These are phyloP conservation scores for Vanacampus margaritifer DNA, from an alignment of 2,113 vertebrate genomes.

Conservation along the genomic window DNA sequence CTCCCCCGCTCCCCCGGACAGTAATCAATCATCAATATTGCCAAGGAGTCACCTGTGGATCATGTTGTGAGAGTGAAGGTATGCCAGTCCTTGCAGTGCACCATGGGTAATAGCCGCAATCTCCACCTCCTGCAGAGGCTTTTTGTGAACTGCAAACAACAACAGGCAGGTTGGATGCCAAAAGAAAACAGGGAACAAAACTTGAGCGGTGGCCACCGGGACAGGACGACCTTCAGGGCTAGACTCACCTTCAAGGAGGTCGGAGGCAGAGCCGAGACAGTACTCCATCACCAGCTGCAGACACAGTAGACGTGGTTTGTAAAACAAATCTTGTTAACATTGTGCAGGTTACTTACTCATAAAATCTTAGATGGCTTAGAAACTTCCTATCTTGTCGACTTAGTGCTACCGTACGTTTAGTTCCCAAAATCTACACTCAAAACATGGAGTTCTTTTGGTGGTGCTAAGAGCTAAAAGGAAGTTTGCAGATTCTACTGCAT, in stretches of 20 bases:
- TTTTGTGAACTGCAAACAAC: slow-evolving; percentile 82
- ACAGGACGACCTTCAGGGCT: neutral
- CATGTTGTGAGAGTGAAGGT: slow-evolving; percentile 92
- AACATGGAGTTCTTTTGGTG: no score
- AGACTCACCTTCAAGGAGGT: slow-evolving; percentile 61
- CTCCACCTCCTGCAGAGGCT: slow-evolving; percentile 90
- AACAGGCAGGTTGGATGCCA: neutral
- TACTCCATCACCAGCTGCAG: slow-evolving; percentile 85
- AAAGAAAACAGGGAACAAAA: slow-evolving; percentile 6
- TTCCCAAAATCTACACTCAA: no score
- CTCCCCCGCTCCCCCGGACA: no score
- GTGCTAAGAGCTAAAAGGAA: no score
- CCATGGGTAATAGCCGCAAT: slow-evolving; percentile 91
- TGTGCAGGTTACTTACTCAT: no score
- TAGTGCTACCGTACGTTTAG: no score
- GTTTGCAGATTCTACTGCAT: no score
- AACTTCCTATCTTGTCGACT: no score
- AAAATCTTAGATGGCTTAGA: no score
- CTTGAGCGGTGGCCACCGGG: accelerated
- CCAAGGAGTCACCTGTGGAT: slow-evolving; percentile 81
- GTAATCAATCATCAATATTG: neutral
- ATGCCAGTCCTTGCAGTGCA: slow-evolving; percentile 87
- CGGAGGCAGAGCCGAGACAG: slow-evolving; percentile 81
- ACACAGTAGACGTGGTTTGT: neutral
- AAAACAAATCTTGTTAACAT: neutral